A percentile compares a stretch with the other conserved stretches of the same genome.
phyloP scores from a whole-genome alignment of 2,113 vertebrate genomes.

The Raja brachyura region DNA sequence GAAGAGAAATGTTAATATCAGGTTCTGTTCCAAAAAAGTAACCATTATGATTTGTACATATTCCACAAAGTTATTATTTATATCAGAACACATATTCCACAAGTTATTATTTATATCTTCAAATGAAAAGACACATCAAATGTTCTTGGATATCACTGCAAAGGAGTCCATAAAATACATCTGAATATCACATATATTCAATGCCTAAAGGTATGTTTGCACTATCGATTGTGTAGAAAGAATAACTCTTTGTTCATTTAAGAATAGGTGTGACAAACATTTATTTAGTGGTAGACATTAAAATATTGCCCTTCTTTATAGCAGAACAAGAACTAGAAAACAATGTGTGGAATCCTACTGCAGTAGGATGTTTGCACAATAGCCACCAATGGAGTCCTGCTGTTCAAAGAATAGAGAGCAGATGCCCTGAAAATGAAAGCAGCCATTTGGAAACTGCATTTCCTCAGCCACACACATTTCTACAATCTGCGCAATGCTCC shows the following conservation, averaged over 20 bases:
- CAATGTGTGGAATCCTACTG: neutral
- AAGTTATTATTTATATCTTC: neutral
- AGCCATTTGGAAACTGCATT: neutral
- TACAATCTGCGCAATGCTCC: neutral
- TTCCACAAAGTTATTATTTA: neutral
- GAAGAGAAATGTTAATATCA: neutral
- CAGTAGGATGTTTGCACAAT: neutral
- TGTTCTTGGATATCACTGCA: neutral
- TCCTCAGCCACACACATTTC: neutral
- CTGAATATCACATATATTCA: neutral
- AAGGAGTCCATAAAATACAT: neutral
- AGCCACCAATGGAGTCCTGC: neutral
- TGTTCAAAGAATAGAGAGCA: slow-evolving; percentile 9
- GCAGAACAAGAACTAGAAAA: neutral
- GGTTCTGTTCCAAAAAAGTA: neutral
- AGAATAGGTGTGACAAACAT: neutral
- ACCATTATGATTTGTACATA: neutral
- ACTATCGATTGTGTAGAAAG: neutral
- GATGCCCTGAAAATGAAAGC: slow-evolving; percentile 22
- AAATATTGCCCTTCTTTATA: neutral
- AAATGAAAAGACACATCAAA: neutral
- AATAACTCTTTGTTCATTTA: neutral
- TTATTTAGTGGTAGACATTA: neutral
- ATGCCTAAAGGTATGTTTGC: neutral
- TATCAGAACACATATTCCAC: neutral